Conservation (phyloP, 2,113 vertebrate genomes). For the Thermophis baileyi region DNA sequence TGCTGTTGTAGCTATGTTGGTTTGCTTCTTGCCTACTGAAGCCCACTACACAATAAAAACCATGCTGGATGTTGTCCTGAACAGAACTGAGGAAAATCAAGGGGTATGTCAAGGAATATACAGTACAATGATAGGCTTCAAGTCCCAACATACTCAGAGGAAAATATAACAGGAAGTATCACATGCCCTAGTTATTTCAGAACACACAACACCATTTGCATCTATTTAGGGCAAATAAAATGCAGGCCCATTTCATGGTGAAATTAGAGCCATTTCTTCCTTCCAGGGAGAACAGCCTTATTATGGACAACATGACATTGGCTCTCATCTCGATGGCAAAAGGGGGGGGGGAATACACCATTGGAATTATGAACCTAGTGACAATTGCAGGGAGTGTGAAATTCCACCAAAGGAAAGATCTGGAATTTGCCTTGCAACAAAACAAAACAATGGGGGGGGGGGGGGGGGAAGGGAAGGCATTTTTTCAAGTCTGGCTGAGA, state of each 20-base stretch:
- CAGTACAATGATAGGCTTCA: background rate
- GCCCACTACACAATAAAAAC: background rate
- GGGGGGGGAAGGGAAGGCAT: background rate
- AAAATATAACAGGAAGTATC: background rate
- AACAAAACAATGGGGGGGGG: background rate
- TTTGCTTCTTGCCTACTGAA: too few species aligned
- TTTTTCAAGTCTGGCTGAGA: constrained; percentile 3
- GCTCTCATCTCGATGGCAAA: background rate
- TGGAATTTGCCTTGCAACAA: background rate
- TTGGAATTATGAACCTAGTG: background rate
- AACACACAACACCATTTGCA: background rate
- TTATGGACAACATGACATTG: constrained; percentile 16
- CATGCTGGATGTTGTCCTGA: background rate
- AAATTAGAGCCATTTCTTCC: background rate
- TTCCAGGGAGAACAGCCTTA: background rate
- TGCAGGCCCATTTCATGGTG: background rate
- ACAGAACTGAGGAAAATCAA: background rate
- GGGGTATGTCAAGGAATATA: background rate
- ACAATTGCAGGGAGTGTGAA: background rate
- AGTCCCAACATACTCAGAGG: background rate
- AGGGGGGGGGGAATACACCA: background rate
- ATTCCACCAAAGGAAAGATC: background rate
- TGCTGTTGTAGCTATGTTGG: too few species aligned
- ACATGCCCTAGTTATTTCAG: background rate
- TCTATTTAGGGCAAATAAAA: constrained; percentile 16